phyloP scores from a whole-genome alignment of 2,797 vertebrate genomes.

The Acanthopagrus latus region DNA sequence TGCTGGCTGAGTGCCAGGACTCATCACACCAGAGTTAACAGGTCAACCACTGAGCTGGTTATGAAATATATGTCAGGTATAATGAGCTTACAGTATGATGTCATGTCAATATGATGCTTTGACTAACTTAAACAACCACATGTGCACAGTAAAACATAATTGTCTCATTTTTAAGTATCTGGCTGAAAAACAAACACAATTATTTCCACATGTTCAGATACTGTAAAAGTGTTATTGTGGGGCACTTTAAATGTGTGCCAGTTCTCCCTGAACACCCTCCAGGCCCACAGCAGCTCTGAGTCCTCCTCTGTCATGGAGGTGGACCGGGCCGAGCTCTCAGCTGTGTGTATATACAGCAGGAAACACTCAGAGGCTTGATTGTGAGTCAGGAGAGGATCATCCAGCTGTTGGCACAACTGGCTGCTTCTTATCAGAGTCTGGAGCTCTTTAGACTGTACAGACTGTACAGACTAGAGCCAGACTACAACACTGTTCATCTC shows the following conservation, averaged over 20 bases:
- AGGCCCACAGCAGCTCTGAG: background rate
- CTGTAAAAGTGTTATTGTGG: background rate
- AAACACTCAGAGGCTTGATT: conserved; percentile 2
- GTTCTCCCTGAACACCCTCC: background rate
- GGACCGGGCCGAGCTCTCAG: background rate
- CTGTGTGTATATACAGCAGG: background rate
- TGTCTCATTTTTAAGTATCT: background rate
- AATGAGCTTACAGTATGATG: background rate
- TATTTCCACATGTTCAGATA: conserved; percentile 3
- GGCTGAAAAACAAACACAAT: background rate
- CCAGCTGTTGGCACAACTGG: background rate
- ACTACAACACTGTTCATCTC: too few species aligned
- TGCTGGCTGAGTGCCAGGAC: background rate
- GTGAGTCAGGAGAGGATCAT: background rate
- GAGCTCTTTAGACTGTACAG: background rate
- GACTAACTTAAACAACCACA: background rate
- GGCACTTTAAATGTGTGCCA: background rate
- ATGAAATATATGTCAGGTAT: background rate
- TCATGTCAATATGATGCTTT: background rate
- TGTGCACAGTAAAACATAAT: background rate
- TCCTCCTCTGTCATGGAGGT: too few species aligned
- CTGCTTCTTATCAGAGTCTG: background rate
- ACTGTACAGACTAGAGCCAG: too few species aligned
- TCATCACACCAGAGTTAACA: background rate
- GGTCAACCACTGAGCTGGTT: background rate